Base-by-base conservation (phyloP, 2,113 vertebrate species). In the Tiliqua scincoides region DNA sequence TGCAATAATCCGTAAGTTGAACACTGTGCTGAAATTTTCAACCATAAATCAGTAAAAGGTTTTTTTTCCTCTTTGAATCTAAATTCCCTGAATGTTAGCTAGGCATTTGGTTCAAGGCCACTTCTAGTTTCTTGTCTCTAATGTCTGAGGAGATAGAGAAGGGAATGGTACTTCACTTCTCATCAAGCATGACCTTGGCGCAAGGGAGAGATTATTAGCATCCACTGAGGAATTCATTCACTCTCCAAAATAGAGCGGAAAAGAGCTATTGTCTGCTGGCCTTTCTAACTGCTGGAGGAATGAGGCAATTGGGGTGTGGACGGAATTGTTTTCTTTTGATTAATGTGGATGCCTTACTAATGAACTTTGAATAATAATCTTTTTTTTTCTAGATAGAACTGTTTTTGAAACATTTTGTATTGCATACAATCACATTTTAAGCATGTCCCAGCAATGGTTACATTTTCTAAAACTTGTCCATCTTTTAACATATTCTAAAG, bases 1-100 rank as follows among this genome's bases (percentile, higher is more conserved):
- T 78, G 12, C 15, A 68, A n/a, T 85, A 92, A 93, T 90, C 87
- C 59, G 18, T 85, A 88, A 90, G 40, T 90, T 91, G 87, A 94
- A 92, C 21, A 52, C 23, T 21, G 6, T 83, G 0, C 1, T 94
- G 63, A 93, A 81, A 9, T 90, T 8, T 79, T 83, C 86, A 83
- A 67, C 10, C 35, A 85, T 88, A 92, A 90, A 93, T 91, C 75
- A 94, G 59, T 79, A 37, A 91, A 85, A 7, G n/a, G 25, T 43
- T 67, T 86, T 6, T 70, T 68, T 86, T 68, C 37, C 0, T 30
- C 32, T 82, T 90, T 35, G 14, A 90, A 75, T 81, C n/a, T 62
- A 91, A 82, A 84, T 85, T 35, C 18, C 21, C 75, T 25, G 30
- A 70, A 73, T 14, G 17, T 93, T 89, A 65, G 32, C 77, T 80